phyloP scores from a whole-genome alignment of 2,888 invertebrate genomes.

The Druceiella hillmani region DNA sequence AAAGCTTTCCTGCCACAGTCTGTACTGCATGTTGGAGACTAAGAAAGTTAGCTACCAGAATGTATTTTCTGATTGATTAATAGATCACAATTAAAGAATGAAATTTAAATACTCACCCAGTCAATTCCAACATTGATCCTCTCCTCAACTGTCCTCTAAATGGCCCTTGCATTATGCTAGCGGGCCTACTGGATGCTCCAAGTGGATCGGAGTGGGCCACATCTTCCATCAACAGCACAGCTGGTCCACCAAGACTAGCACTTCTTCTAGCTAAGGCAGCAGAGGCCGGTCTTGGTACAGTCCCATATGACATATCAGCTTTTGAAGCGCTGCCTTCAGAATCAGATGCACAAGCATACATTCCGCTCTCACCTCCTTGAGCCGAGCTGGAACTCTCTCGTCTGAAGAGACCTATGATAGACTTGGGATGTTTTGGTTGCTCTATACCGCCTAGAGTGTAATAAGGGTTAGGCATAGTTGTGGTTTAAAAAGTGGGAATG shows the following conservation, averaged over 20 bases:
- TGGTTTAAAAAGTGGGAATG: too few relatives aligned
- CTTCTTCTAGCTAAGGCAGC: slow-evolving; percentile 43
- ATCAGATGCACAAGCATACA: slow-evolving; percentile 47
- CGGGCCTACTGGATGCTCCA: slow-evolving; percentile 56
- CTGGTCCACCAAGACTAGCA: slow-evolving; percentile 44
- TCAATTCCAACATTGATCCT: slow-evolving; percentile 78
- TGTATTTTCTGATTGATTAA: too few relatives aligned
- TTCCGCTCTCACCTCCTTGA: slow-evolving; percentile 47
- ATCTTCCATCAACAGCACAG: slow-evolving; percentile 58
- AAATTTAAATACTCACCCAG: slow-evolving; percentile 54
- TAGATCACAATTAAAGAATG: too few relatives aligned
- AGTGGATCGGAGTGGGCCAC: slow-evolving; percentile 56
- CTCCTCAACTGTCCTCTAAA: slow-evolving; percentile 65
- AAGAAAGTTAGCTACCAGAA: not conserved
- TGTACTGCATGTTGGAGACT: too few relatives aligned
- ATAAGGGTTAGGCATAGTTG: too few relatives aligned
- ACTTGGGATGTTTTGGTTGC: slow-evolving; percentile 78
- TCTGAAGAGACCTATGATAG: slow-evolving; percentile 85
- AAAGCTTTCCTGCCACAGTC: too few relatives aligned
- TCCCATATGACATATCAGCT: slow-evolving; percentile 41
- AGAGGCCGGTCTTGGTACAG: slow-evolving; percentile 36
- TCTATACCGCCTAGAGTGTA: slow-evolving; percentile 69
- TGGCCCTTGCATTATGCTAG: slow-evolving; percentile 53
- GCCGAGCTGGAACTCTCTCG: slow-evolving; percentile 75
- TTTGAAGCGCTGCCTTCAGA: slow-evolving; percentile 49